Evolutionary conservation across 2,113 vertebrate genomes (phyloP), one percentile per base, ranked within the genome.

Genomic region (Rallus limicola): DNA sequence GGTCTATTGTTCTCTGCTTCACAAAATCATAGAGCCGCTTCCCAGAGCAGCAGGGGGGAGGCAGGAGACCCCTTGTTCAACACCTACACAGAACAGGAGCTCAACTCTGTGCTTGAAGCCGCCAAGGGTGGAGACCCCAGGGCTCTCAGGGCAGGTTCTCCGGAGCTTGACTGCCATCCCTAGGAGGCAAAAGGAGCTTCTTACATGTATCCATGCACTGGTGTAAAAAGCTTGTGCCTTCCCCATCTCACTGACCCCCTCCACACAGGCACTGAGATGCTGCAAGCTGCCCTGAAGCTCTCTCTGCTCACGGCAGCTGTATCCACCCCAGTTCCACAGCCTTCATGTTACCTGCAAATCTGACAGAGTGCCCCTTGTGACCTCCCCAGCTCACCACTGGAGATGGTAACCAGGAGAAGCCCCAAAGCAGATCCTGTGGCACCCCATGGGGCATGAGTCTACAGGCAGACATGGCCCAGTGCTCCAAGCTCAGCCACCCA

Each of bases 371-470:
- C 8, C 31, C 34, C 72, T 56, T 6, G 0, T 24, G 17, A 76
- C 10, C 29, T 56, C 28, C 15, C 5, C 38, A 55, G 11, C 3
- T 53, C 25, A 29, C 21, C 6, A 2, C 11, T 46, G 26, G 17
- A 67, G 46, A 23, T 0, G 0, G 6, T 20, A 75, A 67, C 5
- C 7, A 84, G 34, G 24, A 71, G 29, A 82, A 6, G 13, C 12
- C 19, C 3, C 64, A 84, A 31, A 34, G 20, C 16, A 86, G 25
- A 36, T 46, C n/a, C 25, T 78, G 12, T 1, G 2, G 55, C 13
- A 40, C 19, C 5, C 28, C 28, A 11, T 0, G 0, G 3, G 8
- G 8, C 29, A 52, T 16, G 4, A 60, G 13, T 28, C 26, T 44
- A 15, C 20, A 46, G 28, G 28, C 7, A 67, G n/a, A 46, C 31